Evolutionary conservation across 2,113 vertebrate species (phyloP).

Genomic region (Laticauda laticaudata): DNA sequence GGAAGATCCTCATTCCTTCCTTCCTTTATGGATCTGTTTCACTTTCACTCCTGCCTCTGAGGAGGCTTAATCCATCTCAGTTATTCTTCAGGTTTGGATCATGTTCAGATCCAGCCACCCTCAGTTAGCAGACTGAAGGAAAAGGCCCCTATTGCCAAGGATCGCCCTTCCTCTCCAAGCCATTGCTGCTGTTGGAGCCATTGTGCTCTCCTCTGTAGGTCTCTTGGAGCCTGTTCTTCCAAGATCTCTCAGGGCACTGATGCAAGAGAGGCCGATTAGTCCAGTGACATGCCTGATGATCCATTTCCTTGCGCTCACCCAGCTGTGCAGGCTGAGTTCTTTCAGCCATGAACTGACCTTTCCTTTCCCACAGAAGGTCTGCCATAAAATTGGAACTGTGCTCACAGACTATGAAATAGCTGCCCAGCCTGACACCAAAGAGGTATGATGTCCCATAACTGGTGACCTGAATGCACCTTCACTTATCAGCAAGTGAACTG

Average conservation of each 20-base stretch:
- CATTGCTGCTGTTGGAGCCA: neutral
- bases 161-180: neutral
- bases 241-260: neutral
- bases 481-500: rapidly evolving
- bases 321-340: neutral
- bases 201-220: neutral
- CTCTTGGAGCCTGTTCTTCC: neutral
- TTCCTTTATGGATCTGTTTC: neutral
- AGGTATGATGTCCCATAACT: neutral
- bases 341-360: constrained; percentile 53
- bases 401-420: neutral
- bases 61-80: neutral
- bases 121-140: neutral
- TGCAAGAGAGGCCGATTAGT: constrained; percentile 17
- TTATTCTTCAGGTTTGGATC: neutral
- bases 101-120: neutral
- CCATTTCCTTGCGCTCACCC: neutral
- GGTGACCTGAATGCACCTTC: neutral
- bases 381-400: constrained; percentile 38
- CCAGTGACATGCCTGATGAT: constrained; percentile 22
- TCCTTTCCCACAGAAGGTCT: constrained; percentile 10
- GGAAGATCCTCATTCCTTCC: neutral
- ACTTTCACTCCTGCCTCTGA: neutral
- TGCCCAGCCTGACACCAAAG: neutral
- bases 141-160: neutral